These are phyloP conservation scores for Microchrysa polita DNA, from an alignment of 2,888 invertebrate genomes.

Conservation along the genomic window DNA sequence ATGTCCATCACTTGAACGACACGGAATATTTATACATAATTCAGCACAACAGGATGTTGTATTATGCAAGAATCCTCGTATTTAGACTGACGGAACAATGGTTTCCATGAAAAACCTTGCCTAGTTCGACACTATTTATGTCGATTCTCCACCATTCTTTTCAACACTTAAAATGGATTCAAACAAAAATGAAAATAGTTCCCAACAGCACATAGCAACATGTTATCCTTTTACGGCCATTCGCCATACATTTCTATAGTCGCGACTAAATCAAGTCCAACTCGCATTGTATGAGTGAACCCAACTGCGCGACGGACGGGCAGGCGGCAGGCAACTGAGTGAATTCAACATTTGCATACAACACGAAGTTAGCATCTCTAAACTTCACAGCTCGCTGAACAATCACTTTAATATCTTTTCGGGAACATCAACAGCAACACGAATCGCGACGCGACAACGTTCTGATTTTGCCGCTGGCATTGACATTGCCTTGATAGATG, in stretches of 20 bases:
- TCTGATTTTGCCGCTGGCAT: constrained; percentile 15
- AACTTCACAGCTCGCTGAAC: constrained; percentile 41
- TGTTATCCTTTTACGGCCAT: constrained; percentile 37
- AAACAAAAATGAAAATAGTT: background rate
- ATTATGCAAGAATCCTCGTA: background rate
- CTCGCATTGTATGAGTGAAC: background rate
- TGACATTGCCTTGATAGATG: background rate
- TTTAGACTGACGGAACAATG: background rate
- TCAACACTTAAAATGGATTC: too few species aligned
- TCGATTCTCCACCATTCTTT: constrained; percentile 11
- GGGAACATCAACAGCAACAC: background rate
- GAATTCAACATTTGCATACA: constrained; percentile 37
- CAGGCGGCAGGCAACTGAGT: too few species aligned
- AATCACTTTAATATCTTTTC: constrained; percentile 35
- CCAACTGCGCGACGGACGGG: too few species aligned
- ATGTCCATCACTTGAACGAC: too few species aligned
- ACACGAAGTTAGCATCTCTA: constrained; percentile 40
- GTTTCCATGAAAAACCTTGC: background rate
- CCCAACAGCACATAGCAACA: constrained; percentile 11
- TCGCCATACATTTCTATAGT: constrained; percentile 8
- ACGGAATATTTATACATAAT: too few species aligned
- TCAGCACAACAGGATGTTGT: too few species aligned
- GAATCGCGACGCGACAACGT: too few species aligned
- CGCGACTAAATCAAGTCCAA: background rate
- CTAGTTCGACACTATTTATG: background rate